Base-by-base conservation (phyloP, 2,113 vertebrate genomes). In the Raphicerus campestris region DNA sequence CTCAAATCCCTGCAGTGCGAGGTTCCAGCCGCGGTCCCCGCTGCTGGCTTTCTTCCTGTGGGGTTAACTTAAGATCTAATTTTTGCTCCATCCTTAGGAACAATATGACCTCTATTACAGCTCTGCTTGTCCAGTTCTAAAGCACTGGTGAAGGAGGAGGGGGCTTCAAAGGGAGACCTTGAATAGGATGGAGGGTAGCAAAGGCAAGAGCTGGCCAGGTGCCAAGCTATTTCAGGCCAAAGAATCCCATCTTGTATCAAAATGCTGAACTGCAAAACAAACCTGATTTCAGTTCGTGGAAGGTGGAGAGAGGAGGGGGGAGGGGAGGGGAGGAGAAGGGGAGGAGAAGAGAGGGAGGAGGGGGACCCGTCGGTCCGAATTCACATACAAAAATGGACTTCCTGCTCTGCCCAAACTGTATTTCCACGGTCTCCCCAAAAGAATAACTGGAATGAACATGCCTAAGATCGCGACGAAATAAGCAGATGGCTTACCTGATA, bases 401-500 rank as follows among this genome's bases (percentile, higher is more conserved):
- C 97, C 96, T 97, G 89, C 91, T 97, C 84, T 94, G 61, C 61
- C 56, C 82, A 95, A 86, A 63, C 83, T 63, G 81, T 77, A 35
- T 89, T 92, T 91, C 90, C 58, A 66, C 6, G 15, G 60, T 91
- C 61, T 89, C 13, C 2, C 73, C 26, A 63, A 87, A 45, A 66
- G 20, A 39, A 95, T 20, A 97, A 58, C 32, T 92, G 49, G 61
- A 63, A 95, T 7, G 87, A 97, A 93, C 35, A 30, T 81, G 73
- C 47, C 94, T 81, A 97, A 35, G 24, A 97, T 56, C 89, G 63
- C 35, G 42, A 97, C 24, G 88, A 97, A 96, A 95, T n/a, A 93
- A 96, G 56, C 63, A 96, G 73, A 92, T 58, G 51, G 60, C 98
- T 99, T 98, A 98, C 98, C 98, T 98, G 98, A 95, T 93, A 83